phyloP scores from a whole-genome alignment of 2,113 vertebrate species.

The Hippocampus abdominalis region DNA sequence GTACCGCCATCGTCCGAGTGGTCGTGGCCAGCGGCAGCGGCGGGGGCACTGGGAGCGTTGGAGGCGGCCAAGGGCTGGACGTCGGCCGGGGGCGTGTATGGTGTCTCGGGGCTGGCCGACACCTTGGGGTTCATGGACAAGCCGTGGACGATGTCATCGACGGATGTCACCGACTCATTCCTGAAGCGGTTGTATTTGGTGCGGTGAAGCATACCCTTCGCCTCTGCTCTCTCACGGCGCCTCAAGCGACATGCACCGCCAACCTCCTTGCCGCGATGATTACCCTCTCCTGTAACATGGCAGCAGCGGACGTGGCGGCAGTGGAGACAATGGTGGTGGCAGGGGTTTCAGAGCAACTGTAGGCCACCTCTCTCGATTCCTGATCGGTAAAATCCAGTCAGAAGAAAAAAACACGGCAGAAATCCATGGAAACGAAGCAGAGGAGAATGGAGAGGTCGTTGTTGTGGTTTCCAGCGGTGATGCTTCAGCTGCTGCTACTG shows the following conservation, averaged over 20 bases:
- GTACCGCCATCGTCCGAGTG: conserved; percentile 91
- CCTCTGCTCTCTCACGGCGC: conserved; percentile 70
- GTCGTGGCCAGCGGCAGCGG: conserved; percentile 65
- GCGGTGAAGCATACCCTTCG: conserved; percentile 99
- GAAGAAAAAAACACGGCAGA: conserved; percentile 52
- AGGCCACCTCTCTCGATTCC: conserved; percentile 60
- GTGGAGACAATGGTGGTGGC: conserved; percentile 68
- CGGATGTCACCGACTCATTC: conserved; percentile 99
- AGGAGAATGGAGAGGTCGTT: conserved; percentile 46
- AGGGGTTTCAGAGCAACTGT: conserved; percentile 73
- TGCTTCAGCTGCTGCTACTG: conserved; percentile 27
- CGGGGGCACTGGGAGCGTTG: conserved; percentile 63
- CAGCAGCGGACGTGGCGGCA: conserved; percentile 63
- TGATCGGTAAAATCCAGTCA: conserved; percentile 62
- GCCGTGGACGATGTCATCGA: conserved; percentile 95
- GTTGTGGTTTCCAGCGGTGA: conserved; percentile 52
- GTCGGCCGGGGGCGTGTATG: conserved; percentile 81
- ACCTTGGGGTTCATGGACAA: conserved; percentile 96
- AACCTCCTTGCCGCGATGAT: conserved; percentile 75
- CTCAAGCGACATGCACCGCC: conserved; percentile 79
- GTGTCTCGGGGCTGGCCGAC: conserved; percentile 80
- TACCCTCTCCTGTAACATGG: conserved; percentile 85
- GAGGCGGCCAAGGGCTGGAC: conserved; percentile 61
- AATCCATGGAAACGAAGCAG: conserved; percentile 66
- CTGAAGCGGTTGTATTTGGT: conserved; percentile 99